Base-by-base conservation (phyloP, 2,888 invertebrate genomes). In the Hetaerina titia region DNA sequence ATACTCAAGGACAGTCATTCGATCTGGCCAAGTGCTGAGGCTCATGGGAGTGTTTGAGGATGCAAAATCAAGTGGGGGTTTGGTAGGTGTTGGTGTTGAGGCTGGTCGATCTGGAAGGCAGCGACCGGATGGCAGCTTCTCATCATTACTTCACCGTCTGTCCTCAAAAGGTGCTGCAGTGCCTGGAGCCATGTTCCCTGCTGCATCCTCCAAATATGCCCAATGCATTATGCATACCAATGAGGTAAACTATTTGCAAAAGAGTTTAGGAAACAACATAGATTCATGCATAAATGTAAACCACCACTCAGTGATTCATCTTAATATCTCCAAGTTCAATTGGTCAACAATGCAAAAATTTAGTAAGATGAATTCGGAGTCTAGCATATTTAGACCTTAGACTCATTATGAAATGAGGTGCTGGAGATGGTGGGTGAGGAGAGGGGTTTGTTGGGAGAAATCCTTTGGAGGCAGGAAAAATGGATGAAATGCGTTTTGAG, bases 21-120 rank as follows among this genome's bases (percentile, higher is more conserved):
- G 98, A 94, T 98, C 98, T 1, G 98, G 98, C 0, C 98, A 98
- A 95, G 98, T 98, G 74, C 97, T 98, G 96, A 97, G 98, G 89
- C 97, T 98, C 90, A 97, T 98, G 22, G 98, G 98, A 0, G 98
- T 98, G 89, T 98, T 98, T 96, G 98, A 98, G 95, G 98, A 98
- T 96, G 98, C 98, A 95, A 95, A 94, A 74, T 94, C 94, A 25
- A 90, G 92, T 58, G 92, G 95, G n/a, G 89, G 88, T 11, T 45
- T 88, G 69, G 60, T 31, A 7, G 81, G n/a, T 9, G 25, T 74
- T 56, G n/a, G 57, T n/a, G 31, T 57, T 11, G 96, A 96, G 60
- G 81, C 81, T 31, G 31, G 81, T 11, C 81, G 81, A 31, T 25
- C 25, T 25, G 11, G 9, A 13, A 7, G 81, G 31, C 81, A 81